Percentiles rank a stretch among this genome's conserved stretches.
These are phyloP conservation scores for Myripristis murdjan DNA, from an alignment of 2,797 vertebrate genomes.

Conservation along the genomic window DNA sequence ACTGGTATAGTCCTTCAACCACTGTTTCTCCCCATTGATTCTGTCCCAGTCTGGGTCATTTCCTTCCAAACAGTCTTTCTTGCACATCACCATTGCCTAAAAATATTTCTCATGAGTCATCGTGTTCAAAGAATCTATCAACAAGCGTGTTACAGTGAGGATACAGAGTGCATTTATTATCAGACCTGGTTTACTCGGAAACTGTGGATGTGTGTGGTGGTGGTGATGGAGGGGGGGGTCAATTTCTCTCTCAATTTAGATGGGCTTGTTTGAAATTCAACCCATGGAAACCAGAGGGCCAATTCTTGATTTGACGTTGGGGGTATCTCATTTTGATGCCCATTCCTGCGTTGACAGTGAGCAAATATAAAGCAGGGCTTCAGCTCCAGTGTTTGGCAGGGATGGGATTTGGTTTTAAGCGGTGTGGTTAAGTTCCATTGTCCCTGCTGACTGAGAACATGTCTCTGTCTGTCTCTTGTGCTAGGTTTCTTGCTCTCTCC, in stretches of 20 bases:
- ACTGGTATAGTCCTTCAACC: no score
- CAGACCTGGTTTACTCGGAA: slow-evolving; percentile 3
- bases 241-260: slow-evolving; percentile 18
- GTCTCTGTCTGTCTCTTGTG: not conserved
- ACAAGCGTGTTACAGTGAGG: not conserved
- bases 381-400: slow-evolving; percentile 36
- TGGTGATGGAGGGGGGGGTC: not conserved
- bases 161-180: slow-evolving; percentile 9
- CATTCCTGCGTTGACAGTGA: slow-evolving; percentile 40
- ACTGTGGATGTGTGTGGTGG: slow-evolving; percentile 16
- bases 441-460: slow-evolving; percentile 25
- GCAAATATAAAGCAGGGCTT: slow-evolving; percentile 26
- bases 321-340: slow-evolving; percentile 56
- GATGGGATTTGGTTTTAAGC: slow-evolving; percentile 27
- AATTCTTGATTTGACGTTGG: slow-evolving; percentile 41
- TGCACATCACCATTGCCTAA: not conserved
- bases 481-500: not conserved
- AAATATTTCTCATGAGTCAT: slow-evolving; percentile 16
- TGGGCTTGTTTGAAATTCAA: slow-evolving; percentile 47
- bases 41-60: slow-evolving; percentile 1
- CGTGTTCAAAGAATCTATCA: slow-evolving; percentile 23
- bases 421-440: slow-evolving; percentile 38
- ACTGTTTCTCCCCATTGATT: not conserved
- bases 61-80: not conserved
- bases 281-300: slow-evolving; percentile 37